Evolutionary conservation across 64 coral and sea anemone genomes (phyloP).

Genomic region (Catalaphyllia jardinei): DNA sequence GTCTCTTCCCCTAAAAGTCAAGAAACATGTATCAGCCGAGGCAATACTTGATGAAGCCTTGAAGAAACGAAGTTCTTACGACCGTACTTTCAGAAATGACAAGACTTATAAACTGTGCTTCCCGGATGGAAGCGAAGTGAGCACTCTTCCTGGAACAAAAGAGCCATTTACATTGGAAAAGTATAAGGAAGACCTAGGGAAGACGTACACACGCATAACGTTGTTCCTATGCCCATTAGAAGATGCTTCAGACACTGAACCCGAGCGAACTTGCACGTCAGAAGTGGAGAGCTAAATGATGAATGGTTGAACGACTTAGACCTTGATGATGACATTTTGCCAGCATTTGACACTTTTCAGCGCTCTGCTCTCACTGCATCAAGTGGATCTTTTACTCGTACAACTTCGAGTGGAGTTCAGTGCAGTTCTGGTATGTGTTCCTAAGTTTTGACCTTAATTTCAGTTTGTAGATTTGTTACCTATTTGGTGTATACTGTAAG

Average conservation of each 20-base stretch:
- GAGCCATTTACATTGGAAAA: slow-evolving; percentile 54
- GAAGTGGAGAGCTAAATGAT: neutral
- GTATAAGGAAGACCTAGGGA: no score
- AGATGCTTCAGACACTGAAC: no score
- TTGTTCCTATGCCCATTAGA: no score
- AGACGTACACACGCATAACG: no score
- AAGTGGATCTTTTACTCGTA: slow-evolving; percentile 10
- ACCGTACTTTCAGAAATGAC: no score
- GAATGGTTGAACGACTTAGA: slow-evolving; percentile 55
- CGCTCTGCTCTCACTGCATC: no score
- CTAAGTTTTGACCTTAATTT: slow-evolving; percentile 14
- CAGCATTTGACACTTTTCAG: slow-evolving; percentile 4
- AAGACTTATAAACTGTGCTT: no score
- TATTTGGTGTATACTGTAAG: neutral
- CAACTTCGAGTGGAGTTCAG: slow-evolving; percentile 1
- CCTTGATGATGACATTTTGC: neutral
- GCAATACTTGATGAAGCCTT: no score
- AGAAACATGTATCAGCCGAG: no score
- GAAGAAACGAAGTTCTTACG: no score
- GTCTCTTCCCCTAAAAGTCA: no score
- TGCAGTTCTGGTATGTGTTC: slow-evolving; percentile 25
- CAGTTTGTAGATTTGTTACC: neutral
- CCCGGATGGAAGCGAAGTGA: slow-evolving; percentile 58
- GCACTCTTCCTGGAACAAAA: slow-evolving; percentile 32
- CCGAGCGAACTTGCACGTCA: no score